Evolutionary conservation across 2,888 invertebrate species (phyloP).

Genomic region (Molanna angustata): DNA sequence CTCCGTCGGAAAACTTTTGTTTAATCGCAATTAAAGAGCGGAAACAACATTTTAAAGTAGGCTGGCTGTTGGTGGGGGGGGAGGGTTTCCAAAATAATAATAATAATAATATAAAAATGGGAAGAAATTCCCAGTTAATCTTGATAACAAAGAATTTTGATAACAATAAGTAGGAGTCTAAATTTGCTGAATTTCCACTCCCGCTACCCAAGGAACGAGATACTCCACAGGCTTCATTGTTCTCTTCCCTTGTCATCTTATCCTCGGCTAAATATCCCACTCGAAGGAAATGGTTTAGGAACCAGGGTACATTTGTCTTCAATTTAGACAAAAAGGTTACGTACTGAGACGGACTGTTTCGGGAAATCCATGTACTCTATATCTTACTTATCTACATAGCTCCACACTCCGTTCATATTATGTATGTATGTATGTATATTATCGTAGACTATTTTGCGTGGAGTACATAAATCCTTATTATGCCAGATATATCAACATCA

Average conservation of each 20-base stretch:
- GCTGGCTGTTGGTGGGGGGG: background rate
- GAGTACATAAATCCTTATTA: no score
- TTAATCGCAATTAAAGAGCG: slow-evolving; percentile 17
- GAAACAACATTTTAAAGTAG: slow-evolving; percentile 20
- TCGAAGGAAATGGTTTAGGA: slow-evolving; percentile 17
- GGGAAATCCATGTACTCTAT: background rate
- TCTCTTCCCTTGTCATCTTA: slow-evolving; percentile 26
- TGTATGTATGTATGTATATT: no score
- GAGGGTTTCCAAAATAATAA: background rate
- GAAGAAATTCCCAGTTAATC: slow-evolving; percentile 17
- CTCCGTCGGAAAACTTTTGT: slow-evolving; percentile 10
- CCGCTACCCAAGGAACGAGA: slow-evolving; percentile 3
- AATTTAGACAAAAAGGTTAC: slow-evolving; percentile 15
- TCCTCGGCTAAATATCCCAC: slow-evolving; percentile 14
- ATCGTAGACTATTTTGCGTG: no score
- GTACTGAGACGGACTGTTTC: slow-evolving; percentile 6
- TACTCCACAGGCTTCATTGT: slow-evolving; percentile 10
- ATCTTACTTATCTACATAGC: no score
- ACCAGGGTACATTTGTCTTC: slow-evolving; percentile 19
- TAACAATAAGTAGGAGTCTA: slow-evolving; percentile 23
- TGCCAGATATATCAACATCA: no score
- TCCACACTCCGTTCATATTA: no score
- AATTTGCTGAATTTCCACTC: slow-evolving; percentile 25
- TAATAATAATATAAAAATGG: slow-evolving; percentile 4
- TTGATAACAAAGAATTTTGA: slow-evolving; percentile 20